Percentiles rank a stretch among this genome's conserved stretches.
phyloP scores from a whole-genome alignment of 2,888 invertebrate species.

The Lepeophtheirus nordmannii region DNA sequence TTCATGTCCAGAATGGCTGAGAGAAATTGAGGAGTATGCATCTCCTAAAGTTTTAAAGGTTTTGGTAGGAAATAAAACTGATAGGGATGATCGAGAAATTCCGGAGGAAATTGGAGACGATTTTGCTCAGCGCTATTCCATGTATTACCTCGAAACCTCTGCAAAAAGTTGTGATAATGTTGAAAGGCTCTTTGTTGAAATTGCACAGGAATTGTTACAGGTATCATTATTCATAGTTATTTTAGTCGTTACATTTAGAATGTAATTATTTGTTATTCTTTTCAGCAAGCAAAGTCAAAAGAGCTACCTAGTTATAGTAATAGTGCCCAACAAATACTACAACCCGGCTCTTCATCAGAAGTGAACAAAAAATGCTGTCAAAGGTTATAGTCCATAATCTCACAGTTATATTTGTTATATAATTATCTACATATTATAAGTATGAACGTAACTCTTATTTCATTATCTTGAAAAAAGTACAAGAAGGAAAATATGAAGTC shows the following conservation, averaged over 20 bases:
- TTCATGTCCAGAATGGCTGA: constrained; percentile 86
- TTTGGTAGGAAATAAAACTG: constrained; percentile 57
- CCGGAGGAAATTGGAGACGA: constrained; percentile 86
- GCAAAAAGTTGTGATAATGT: constrained; percentile 97
- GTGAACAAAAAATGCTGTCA: constrained; percentile 14
- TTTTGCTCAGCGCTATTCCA: constrained; percentile 84
- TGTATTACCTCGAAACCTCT: constrained; percentile 95
- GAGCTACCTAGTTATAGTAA: constrained; percentile 60
- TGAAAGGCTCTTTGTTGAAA: constrained; percentile 87
- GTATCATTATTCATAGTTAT: constrained; percentile 34
- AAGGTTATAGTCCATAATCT: neutral
- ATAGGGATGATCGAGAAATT: constrained; percentile 86
- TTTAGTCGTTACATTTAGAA: constrained; percentile 1
- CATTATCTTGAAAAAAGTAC: neutral
- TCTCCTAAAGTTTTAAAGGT: constrained; percentile 83
- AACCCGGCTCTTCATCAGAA: constrained; percentile 6
- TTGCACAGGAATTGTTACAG: constrained; percentile 81
- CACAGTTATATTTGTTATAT: neutral
- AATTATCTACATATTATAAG: neutral
- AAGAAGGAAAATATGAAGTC: neutral
- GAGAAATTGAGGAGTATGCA: constrained; percentile 94
- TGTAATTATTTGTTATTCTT: constrained; percentile 29
- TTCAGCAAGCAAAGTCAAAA: constrained; percentile 67
- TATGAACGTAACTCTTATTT: neutral
- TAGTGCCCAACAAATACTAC: constrained; percentile 35